Evolutionary conservation across 2,888 invertebrate species (phyloP).

Genomic region (Eupithecia centaureata): DNA sequence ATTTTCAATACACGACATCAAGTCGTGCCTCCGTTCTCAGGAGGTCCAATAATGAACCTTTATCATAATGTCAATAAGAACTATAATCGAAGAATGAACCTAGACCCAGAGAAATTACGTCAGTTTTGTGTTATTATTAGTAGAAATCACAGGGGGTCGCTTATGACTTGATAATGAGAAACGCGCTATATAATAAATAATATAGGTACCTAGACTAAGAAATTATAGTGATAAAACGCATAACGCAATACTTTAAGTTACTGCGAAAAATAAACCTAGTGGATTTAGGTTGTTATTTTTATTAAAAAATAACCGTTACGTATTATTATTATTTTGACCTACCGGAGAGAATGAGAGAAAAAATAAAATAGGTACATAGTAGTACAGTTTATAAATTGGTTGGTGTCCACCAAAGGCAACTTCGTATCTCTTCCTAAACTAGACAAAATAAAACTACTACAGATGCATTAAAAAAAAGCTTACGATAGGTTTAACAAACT

Average conservation of each 20-base stretch:
- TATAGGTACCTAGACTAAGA: background rate
- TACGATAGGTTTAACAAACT: too few relatives aligned
- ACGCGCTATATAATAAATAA: conserved; percentile 8
- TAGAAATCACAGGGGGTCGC: conserved; percentile 26
- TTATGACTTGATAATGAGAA: conserved; percentile 15
- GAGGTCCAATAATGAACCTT: conserved; percentile 1
- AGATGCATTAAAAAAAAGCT: too few relatives aligned
- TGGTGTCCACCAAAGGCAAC: too few relatives aligned
- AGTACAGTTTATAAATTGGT: too few relatives aligned
- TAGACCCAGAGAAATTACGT: conserved; percentile 22
- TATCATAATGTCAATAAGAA: conserved; percentile 4
- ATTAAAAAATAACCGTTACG: too few relatives aligned
- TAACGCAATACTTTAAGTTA: background rate
- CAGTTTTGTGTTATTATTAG: conserved; percentile 23
- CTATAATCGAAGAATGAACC: conserved; percentile 11
- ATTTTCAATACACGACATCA: background rate
- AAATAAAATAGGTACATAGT: too few relatives aligned
- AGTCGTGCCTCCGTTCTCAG: conserved; percentile 2
- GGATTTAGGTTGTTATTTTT: too few relatives aligned
- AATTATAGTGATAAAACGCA: background rate
- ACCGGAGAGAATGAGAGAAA: too few relatives aligned
- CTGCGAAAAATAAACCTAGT: background rate
- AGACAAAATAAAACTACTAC: too few relatives aligned
- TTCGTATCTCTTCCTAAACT: too few relatives aligned
- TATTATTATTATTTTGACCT: too few relatives aligned